Base-by-base conservation (phyloP, 2,888 invertebrate species). In the Lasioglossum morio region DNA sequence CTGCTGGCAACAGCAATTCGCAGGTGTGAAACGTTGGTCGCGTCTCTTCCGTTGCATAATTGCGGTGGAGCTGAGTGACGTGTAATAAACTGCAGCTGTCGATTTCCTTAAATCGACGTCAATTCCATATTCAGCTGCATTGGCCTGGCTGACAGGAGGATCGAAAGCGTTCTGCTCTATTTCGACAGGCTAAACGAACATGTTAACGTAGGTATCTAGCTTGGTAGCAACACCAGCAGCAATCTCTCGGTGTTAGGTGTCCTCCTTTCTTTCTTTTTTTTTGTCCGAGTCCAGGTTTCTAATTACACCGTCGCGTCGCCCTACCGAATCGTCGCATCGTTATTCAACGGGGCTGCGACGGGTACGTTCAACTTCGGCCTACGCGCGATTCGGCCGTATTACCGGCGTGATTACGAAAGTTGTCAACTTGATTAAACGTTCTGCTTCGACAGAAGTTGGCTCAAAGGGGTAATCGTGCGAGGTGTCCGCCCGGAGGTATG, bases 351-450 rank as follows among this genome's bases (percentile, higher is more conserved):
- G 16, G n/a, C 53, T 46, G 40, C 57, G 70, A 53, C 75, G 72
- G 76, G 40, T 60, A 48, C 66, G 81, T 66, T 78, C 81, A 88
- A 90, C 85, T 90, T 88, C 81, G 82, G 81, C 81, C 84, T 83
- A 81, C 73, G 81, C 81, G 85, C 80, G 87, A 78, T 70, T 40
- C 75, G 81, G 74, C 77, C 86, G 82, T 89, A 91, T 91, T 91
- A 91, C 87, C 72, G 76, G 80, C 87, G 89, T 91, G 91, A 91
- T 91, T 91, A 91, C 90, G 91, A 89, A 91, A 91, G 91, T 91
- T 91, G 91, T 91, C 91, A 91, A 91, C 89, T 91, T 91, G 91
- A 91, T 91, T 91, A 91, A 91, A 90, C 89, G 91, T 84, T 90
- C 90, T 85, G 90, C 90, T 80, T 91, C 79, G 87, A 53, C 82